A percentile compares a stretch with the other conserved stretches of the same genome.
Evolutionary conservation across 2,797 vertebrate genomes (phyloP).

Genomic region (Kryptolebias ocellatus): DNA sequence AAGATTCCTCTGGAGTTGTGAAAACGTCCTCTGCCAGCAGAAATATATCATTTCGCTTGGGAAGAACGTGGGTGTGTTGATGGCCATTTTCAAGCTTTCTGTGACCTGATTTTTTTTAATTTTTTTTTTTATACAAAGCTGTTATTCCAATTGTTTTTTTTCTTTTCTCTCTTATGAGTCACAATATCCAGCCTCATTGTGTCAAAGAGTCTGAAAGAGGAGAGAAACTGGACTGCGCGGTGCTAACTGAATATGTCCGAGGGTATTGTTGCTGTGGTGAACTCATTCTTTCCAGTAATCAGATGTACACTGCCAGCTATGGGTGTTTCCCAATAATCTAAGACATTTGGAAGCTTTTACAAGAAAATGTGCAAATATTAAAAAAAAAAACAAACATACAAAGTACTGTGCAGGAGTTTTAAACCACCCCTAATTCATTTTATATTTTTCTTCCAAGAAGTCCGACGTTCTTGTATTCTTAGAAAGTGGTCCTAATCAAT

Average conservation of each 20-base stretch:
- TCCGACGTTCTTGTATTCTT: too few relatives aligned
- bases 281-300: conserved; percentile 20
- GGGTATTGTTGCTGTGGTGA: conserved; percentile 4
- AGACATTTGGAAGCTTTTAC: too few relatives aligned
- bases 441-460: too few relatives aligned
- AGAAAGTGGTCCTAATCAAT: too few relatives aligned
- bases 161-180: conserved; percentile 11
- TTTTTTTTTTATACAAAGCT: background rate
- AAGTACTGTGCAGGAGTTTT: background rate
- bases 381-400: too few relatives aligned
- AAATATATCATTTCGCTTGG: conserved; percentile 20
- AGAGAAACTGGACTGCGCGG: conserved; percentile 5
- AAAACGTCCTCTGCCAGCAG: background rate
- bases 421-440: background rate
- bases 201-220: background rate
- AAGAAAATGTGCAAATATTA: too few relatives aligned
- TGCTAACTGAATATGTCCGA: background rate
- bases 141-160: background rate
- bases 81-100: conserved; percentile 6
- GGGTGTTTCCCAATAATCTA: conserved; percentile 22
- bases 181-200: background rate
- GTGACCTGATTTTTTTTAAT: background rate
- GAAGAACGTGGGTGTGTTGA: conserved; percentile 20
- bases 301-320: conserved; percentile 20
- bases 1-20: background rate